Percentiles rank a stretch among this genome's conserved stretches.
Conservation (phyloP, 2,888 invertebrate genomes). For the Hydrotaea diabolus region DNA sequence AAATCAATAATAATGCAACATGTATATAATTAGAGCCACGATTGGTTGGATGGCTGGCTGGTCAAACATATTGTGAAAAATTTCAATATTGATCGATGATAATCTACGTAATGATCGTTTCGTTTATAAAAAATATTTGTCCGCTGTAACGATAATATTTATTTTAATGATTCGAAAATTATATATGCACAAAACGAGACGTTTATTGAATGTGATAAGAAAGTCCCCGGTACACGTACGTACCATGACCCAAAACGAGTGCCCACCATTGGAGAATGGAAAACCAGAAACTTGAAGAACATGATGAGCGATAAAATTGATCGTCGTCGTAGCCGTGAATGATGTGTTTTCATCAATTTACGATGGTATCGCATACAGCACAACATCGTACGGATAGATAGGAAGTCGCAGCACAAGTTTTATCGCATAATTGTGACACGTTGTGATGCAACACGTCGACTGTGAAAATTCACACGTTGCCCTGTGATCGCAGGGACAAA, state of each 20-base stretch:
- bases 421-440: conserved; percentile 62
- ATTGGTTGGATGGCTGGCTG: background rate
- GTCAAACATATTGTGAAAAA: conserved; percentile 10
- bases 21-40: too few species aligned
- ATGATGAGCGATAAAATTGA: conserved; percentile 30
- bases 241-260: background rate
- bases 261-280: background rate
- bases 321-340: background rate
- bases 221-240: background rate
- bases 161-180: conserved; percentile 17
- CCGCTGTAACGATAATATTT: conserved; percentile 1
- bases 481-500: background rate
- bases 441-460: conserved; percentile 59
- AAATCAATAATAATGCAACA: background rate
- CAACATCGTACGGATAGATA: too few species aligned
- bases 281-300: background rate
- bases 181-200: background rate
- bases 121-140: background rate
- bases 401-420: background rate
- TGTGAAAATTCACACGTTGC: conserved; percentile 66
- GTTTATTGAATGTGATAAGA: conserved; percentile 3
- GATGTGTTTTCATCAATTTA: conserved; percentile 25
- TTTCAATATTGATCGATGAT: conserved; percentile 25
- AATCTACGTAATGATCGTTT: conserved; percentile 32
- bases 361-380: background rate